These are phyloP conservation scores for Felis catus DNA, from an alignment of 2,113 vertebrate genomes.

Conservation along the genomic window DNA sequence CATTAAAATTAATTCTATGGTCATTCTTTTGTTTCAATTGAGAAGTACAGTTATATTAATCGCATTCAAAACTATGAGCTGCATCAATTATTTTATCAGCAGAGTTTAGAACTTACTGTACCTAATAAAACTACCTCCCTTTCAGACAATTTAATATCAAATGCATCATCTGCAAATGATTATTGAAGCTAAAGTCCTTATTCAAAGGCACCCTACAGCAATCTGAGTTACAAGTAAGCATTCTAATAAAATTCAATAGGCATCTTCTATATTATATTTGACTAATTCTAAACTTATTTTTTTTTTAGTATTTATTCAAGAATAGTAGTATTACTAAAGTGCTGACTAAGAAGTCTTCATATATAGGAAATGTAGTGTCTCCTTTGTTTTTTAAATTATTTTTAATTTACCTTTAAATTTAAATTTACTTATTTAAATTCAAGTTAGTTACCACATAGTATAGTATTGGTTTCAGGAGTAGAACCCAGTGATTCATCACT, in stretches of 20 bases:
- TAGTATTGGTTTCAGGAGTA: too few relatives aligned
- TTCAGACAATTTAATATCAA: slow-evolving; percentile 50
- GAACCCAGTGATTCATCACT: too few relatives aligned
- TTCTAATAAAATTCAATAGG: slow-evolving; percentile 41
- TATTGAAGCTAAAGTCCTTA: slow-evolving; percentile 15
- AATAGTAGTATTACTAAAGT: slow-evolving; percentile 32
- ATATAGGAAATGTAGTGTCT: not conserved
- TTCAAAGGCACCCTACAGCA: not conserved
- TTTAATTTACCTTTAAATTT: too few relatives aligned
- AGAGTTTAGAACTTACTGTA: slow-evolving; percentile 49
- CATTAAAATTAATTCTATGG: not conserved
- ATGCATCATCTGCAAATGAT: slow-evolving; percentile 30
- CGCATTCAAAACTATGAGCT: not conserved
- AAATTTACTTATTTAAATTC: too few relatives aligned
- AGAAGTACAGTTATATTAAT: not conserved
- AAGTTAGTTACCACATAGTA: too few relatives aligned
- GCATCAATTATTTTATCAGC: not conserved
- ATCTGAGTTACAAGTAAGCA: slow-evolving; percentile 13
- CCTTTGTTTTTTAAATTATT: not conserved
- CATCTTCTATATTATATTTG: not conserved
- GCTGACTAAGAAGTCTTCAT: slow-evolving; percentile 2
- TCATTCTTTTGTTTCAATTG: not conserved
- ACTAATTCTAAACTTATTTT: slow-evolving; percentile 25
- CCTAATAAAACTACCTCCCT: slow-evolving; percentile 26
- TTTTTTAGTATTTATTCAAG: not conserved